Conservation (phyloP, 2,797 vertebrate genomes). For the Cirrhinus mrigala region DNA sequence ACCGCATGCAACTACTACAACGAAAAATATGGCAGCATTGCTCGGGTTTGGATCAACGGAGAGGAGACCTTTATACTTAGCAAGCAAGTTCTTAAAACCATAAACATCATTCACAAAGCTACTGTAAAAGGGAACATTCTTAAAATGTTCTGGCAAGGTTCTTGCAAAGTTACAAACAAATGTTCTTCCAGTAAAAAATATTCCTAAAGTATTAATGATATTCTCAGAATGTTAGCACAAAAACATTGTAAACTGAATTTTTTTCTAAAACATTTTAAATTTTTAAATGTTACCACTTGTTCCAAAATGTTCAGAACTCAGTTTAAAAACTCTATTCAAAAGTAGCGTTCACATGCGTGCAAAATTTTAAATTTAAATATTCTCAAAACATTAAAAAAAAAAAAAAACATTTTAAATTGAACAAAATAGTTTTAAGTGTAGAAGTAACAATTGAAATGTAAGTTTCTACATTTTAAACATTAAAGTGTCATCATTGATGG, state of each 20-base stretch:
- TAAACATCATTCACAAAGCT: background rate
- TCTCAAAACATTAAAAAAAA: too few species aligned
- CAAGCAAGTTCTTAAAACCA: constrained; percentile 76
- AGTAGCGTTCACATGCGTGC: background rate
- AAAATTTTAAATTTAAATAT: too few species aligned
- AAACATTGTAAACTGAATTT: background rate
- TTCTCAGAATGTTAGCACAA: background rate
- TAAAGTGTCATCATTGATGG: background rate
- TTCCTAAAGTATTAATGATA: background rate
- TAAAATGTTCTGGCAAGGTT: background rate
- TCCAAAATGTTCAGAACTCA: background rate
- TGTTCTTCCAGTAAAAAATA: background rate
- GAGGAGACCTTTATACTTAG: constrained; percentile 95
- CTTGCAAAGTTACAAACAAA: background rate
- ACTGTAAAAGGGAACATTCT: background rate
- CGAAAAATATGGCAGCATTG: constrained; percentile 87
- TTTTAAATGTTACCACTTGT: background rate
- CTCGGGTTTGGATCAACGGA: constrained; percentile 92
- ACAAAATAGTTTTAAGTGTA: background rate
- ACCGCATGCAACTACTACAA: constrained; percentile 96
- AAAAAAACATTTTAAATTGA: too few species aligned
- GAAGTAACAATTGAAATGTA: background rate
- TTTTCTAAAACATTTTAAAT: background rate
- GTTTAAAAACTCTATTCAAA: background rate
- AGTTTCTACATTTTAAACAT: background rate